A percentile compares a stretch with the other conserved stretches of the same genome.
Conservation (phyloP, 2,113 vertebrate species). For the Asarcornis scutulata region DNA sequence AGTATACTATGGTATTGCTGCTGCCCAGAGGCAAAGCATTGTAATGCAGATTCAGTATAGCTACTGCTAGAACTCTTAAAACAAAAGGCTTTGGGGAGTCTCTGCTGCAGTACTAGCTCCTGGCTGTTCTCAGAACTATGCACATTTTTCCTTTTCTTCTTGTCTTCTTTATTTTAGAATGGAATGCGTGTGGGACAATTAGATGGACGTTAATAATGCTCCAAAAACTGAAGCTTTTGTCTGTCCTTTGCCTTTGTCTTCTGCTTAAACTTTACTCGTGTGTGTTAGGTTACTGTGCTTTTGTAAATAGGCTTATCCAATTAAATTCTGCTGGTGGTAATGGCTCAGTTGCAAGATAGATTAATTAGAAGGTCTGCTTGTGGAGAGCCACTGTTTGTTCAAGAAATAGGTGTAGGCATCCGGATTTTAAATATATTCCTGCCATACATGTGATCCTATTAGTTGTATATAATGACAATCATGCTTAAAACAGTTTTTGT, state of each 20-base stretch:
- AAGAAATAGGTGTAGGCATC: not conserved
- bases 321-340: conserved; percentile 60
- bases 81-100: not conserved
- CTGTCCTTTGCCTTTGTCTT: not conserved
- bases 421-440: conserved; percentile 31
- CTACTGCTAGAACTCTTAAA: conserved; percentile 38
- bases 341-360: conserved; percentile 37
- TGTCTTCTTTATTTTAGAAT: not conserved
- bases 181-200: not conserved
- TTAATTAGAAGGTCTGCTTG: conserved; percentile 50
- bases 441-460: not conserved
- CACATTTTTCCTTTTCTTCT: not conserved
- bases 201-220: not conserved
- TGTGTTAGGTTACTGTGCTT: conserved; percentile 41
- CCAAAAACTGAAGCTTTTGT: conserved; percentile 24
- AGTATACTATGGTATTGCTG: conserved; percentile 40
- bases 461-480: not conserved
- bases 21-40: conserved; percentile 56
- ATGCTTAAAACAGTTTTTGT: not conserved
- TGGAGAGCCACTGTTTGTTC: not conserved
- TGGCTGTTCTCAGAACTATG: not conserved
- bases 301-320: conserved; percentile 62
- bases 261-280: not conserved
- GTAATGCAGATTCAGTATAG: conserved; percentile 54
- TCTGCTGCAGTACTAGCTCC: not conserved